These are phyloP conservation scores for Muscicapa striata DNA, from an alignment of 2,797 vertebrate species.

Conservation along the genomic window DNA sequence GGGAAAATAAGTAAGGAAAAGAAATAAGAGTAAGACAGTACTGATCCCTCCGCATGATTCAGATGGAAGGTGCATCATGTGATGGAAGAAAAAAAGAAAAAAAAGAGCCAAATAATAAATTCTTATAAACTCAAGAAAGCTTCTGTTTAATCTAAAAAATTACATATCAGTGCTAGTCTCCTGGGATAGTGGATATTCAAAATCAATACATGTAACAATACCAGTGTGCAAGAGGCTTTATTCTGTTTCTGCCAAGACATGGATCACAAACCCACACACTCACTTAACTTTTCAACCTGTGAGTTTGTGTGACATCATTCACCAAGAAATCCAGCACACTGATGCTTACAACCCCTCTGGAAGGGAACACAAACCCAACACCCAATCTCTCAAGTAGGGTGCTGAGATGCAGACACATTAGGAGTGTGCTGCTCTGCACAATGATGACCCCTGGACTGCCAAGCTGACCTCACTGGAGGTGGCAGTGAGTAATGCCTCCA, in stretches of 20 bases:
- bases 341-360: not conserved
- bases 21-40: not conserved
- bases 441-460: accelerated
- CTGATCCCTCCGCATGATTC: not conserved
- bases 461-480: not conserved
- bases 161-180: not conserved
- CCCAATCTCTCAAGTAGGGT: not conserved
- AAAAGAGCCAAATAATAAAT: not conserved
- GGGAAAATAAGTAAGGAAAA: not conserved
- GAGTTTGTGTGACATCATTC: not conserved
- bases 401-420: not conserved
- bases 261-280: not conserved
- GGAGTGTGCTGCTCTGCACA: not conserved
- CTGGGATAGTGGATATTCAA: not conserved
- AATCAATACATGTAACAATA: not conserved
- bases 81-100: not conserved
- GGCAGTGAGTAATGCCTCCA: not conserved
- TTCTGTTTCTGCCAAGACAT: not conserved
- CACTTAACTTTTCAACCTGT: not conserved
- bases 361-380: not conserved
- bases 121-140: not conserved
- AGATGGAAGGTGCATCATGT: not conserved
- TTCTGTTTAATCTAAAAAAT: not conserved
- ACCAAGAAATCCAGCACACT: not conserved
- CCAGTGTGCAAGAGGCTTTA: not conserved